Base-by-base conservation (phyloP, 1,140 invertebrate species). In the Ditylenchus dipsaci region DNA sequence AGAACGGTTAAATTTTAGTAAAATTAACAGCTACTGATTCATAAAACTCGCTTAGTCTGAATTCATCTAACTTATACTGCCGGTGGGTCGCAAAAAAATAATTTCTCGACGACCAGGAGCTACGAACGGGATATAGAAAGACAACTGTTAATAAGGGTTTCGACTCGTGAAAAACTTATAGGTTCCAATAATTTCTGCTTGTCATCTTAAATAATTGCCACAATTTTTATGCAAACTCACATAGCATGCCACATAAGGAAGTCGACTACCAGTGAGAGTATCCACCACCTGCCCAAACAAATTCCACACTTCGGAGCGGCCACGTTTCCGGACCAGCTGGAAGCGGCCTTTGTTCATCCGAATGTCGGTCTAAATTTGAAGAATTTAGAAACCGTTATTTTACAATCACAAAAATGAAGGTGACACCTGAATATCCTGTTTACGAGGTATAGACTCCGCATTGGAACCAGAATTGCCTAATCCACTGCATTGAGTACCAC, bases 251-350 rank as follows among this genome's bases (percentile, higher is more conserved):
- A 81, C 79, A 61, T 77, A 81, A 9, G 79, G 79, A 17, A 81
- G 67, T 67, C 81, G 69, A 15, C 62, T 58, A n/a, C 70, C 63
- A 11, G 76, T 83, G 11, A 77, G 62, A 15, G 66, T 79, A 64
- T 81, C 79, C 1, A 81, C 62, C 15, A 81, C 79, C 70, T 81
- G 79, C 17, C 79, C 79, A 65, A 81, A 81, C 21, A 83, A 63
- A 57, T 83, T 83, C 79, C 79, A 81, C 43, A 81, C 79, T 63
- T 81, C 79, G 23, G 81, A 83, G 43, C 79, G 73, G 17, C 79
- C 79, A 30, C 78, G 71, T 63, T 80, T 80, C 42, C 75, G 60
- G 8, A 80, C 80, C 71, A 80, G 66, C 62, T 81, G 59, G 58
- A 80, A 81, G 17, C 79, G 64, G 38, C 81, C 81, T 19, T 72